Conservation (phyloP, 2,113 vertebrate species). For the Mungos mungo region DNA sequence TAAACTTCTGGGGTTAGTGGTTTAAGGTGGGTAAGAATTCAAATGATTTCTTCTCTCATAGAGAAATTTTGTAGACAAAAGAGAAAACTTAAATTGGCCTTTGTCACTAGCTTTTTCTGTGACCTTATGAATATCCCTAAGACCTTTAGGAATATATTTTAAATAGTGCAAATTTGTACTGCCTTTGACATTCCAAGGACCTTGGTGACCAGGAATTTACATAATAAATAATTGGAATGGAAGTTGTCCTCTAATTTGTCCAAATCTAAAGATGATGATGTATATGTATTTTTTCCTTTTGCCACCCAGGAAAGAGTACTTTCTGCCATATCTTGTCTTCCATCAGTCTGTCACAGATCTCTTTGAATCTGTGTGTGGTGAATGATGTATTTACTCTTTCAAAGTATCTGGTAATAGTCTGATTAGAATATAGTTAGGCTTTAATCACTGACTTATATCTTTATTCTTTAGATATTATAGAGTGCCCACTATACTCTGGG, state of each 20-base stretch:
- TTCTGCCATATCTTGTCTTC: neutral
- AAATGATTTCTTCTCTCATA: conserved; percentile 7
- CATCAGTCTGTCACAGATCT: neutral
- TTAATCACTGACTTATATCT: neutral
- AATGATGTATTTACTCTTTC: neutral
- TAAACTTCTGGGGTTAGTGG: neutral
- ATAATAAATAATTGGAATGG: neutral
- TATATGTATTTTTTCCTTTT: neutral
- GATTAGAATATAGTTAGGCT: neutral
- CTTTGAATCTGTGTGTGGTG: neutral
- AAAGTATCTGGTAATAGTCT: neutral
- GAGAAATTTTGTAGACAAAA: neutral
- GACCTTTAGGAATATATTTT: neutral
- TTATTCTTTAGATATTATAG: neutral
- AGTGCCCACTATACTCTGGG: neutral
- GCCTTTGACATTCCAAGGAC: neutral
- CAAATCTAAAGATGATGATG: neutral
- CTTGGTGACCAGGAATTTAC: neutral
- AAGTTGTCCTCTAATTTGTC: neutral
- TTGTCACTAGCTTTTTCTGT: neutral
- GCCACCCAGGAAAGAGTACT: neutral
- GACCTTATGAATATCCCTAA: neutral
- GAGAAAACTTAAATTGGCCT: neutral
- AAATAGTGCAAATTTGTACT: neutral
- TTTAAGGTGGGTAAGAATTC: neutral